Percentiles rank a stretch among this genome's conserved stretches.
Evolutionary conservation across 2,797 vertebrate genomes (phyloP).

Genomic region (Cyprinodon diabolis): DNA sequence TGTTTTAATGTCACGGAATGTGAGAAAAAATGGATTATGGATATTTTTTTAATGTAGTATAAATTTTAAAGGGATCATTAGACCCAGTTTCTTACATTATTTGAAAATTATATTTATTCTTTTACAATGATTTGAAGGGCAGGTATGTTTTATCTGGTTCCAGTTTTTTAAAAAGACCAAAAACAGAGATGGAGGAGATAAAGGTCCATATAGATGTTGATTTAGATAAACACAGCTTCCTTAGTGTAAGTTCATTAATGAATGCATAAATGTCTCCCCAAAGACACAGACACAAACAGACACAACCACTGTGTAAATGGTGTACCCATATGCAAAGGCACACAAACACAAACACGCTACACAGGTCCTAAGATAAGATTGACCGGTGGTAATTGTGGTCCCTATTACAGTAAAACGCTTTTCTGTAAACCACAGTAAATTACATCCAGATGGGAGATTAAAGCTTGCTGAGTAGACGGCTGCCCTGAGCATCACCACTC

Average conservation of each 20-base stretch:
- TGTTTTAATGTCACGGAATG: background rate
- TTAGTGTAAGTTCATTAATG: constrained; percentile 68
- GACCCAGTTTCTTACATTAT: background rate
- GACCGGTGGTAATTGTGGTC: constrained; percentile 83
- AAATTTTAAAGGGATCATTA: background rate
- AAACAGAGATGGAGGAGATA: constrained; percentile 38
- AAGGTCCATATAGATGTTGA: constrained; percentile 55
- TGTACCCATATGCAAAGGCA: constrained; percentile 44
- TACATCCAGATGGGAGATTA: constrained; percentile 88
- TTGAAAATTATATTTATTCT: background rate
- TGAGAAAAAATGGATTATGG: background rate
- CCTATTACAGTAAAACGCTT: constrained; percentile 86
- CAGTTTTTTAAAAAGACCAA: background rate
- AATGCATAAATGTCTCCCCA: constrained; percentile 62
- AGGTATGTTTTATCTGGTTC: constrained; percentile 13
- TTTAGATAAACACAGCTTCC: constrained; percentile 73
- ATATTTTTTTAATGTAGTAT: background rate
- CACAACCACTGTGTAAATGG: constrained; percentile 46
- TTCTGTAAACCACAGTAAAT: constrained; percentile 85
- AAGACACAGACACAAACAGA: constrained; percentile 50
- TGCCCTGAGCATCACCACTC: constrained; percentile 75
- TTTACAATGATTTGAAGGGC: constrained; percentile 4
- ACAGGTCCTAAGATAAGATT: constrained; percentile 79
- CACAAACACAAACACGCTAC: constrained; percentile 58
- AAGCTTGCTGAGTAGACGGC: constrained; percentile 77